Percentiles rank a stretch among this genome's conserved stretches.
Conservation (phyloP, 1,140 invertebrate genomes). For the Macrocentrus cingulum region DNA sequence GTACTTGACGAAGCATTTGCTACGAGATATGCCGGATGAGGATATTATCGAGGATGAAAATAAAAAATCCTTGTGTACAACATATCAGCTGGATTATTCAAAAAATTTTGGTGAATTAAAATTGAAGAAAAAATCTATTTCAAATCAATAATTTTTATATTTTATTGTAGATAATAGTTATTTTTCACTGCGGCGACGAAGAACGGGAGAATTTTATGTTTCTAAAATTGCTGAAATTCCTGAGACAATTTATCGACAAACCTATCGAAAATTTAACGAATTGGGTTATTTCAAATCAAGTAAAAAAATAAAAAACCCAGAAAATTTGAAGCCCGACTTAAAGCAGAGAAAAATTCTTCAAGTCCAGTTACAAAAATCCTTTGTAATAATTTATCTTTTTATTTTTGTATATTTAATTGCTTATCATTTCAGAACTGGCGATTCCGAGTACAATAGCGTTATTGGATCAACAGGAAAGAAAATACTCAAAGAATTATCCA, state of each 20-base stretch:
- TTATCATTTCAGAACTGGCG: slow-evolving; percentile 36
- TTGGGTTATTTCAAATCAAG: slow-evolving; percentile 4
- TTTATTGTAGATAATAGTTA: slow-evolving; percentile 10
- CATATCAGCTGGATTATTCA: slow-evolving; percentile 36
- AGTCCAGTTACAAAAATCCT: slow-evolving; percentile 29
- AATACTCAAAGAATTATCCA: slow-evolving; percentile 23
- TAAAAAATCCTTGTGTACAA: slow-evolving; percentile 26
- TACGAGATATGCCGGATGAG: slow-evolving; percentile 31
- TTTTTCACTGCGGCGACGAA: slow-evolving; percentile 22
- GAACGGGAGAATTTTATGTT: slow-evolving; percentile 8
- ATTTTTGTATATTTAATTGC: neutral
- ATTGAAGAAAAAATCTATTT: no score
- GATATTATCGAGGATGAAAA: slow-evolving; percentile 31
- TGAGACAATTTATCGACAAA: slow-evolving; percentile 35
- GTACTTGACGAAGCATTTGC: slow-evolving; percentile 32
- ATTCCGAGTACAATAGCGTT: slow-evolving; percentile 35
- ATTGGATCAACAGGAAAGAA: slow-evolving; percentile 33
- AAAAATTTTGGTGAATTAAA: slow-evolving; percentile 28
- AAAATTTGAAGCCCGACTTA: slow-evolving; percentile 35
- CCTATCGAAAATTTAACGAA: slow-evolving; percentile 35
- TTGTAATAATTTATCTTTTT: neutral
- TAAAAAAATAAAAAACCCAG: slow-evolving; percentile 22
- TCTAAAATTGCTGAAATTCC: slow-evolving; percentile 33
- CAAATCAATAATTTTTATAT: neutral
- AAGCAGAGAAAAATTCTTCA: slow-evolving; percentile 41